Evolutionary conservation across 2,113 vertebrate species (phyloP).

Genomic region (Oceanodroma tethys): DNA sequence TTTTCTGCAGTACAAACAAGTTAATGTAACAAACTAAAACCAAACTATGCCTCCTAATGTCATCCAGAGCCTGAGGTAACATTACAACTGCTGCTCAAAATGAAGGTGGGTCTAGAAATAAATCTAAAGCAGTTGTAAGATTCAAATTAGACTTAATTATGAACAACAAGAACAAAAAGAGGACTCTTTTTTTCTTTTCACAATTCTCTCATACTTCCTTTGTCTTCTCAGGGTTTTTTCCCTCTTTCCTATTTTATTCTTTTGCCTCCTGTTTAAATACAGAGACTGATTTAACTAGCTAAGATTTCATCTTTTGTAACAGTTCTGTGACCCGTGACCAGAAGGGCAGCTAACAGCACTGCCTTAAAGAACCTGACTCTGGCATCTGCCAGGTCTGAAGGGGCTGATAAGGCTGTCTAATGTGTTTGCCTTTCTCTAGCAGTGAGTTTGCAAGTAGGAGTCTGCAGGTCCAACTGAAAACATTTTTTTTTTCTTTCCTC

Average conservation of each 20-base stretch:
- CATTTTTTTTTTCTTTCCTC: background rate
- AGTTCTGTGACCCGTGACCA: background rate
- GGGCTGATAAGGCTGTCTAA: background rate
- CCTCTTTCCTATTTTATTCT: background rate
- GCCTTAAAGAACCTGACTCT: background rate
- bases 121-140: background rate
- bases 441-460: background rate
- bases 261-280: background rate
- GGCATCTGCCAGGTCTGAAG: background rate
- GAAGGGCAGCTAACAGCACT: background rate
- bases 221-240: background rate
- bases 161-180: background rate
- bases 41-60: background rate
- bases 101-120: background rate
- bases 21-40: background rate
- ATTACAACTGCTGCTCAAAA: background rate
- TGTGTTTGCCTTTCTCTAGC: background rate
- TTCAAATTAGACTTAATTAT: background rate
- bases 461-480: background rate
- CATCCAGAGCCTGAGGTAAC: background rate
- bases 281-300: background rate
- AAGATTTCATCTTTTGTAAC: background rate
- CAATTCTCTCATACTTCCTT: background rate
- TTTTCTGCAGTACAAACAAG: background rate
- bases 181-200: background rate